Evolutionary conservation across 2,113 vertebrate species (phyloP).

Genomic region (Silurus glanis): DNA sequence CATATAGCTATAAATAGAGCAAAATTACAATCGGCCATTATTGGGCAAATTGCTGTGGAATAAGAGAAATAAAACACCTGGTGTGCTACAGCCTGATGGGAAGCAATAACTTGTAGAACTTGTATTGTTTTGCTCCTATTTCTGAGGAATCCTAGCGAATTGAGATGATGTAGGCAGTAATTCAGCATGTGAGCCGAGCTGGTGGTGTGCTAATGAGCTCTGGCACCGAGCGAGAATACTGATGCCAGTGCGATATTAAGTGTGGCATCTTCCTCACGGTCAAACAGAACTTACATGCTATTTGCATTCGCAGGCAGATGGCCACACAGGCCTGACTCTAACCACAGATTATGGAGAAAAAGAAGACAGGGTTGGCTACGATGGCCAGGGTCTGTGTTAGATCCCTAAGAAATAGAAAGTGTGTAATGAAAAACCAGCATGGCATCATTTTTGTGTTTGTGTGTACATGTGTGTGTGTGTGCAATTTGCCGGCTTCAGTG

Average conservation of each 20-base stretch:
- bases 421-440: background rate
- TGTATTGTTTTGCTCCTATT: constrained; percentile 17
- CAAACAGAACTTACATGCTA: constrained; percentile 57
- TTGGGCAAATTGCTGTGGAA: background rate
- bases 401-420: background rate
- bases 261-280: constrained; percentile 58
- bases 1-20: background rate
- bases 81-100: background rate
- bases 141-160: constrained; percentile 18
- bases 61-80: background rate
- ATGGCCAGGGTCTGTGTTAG: background rate
- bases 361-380: background rate
- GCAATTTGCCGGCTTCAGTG: background rate
- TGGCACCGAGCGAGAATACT: constrained; percentile 50
- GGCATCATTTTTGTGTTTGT: background rate
- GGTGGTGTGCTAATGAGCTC: constrained; percentile 57
- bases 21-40: background rate
- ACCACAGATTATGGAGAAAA: constrained; percentile 8
- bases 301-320: constrained; percentile 58
- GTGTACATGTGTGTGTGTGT: background rate
- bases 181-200: constrained; percentile 43
- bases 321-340: constrained; percentile 39
- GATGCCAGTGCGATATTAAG: constrained; percentile 56
- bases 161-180: constrained; percentile 39
- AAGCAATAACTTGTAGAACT: background rate